A percentile compares a stretch with the other conserved stretches of the same genome.
phyloP scores from a whole-genome alignment of 1,140 invertebrate genomes.

The Drosophila sp. region DNA sequence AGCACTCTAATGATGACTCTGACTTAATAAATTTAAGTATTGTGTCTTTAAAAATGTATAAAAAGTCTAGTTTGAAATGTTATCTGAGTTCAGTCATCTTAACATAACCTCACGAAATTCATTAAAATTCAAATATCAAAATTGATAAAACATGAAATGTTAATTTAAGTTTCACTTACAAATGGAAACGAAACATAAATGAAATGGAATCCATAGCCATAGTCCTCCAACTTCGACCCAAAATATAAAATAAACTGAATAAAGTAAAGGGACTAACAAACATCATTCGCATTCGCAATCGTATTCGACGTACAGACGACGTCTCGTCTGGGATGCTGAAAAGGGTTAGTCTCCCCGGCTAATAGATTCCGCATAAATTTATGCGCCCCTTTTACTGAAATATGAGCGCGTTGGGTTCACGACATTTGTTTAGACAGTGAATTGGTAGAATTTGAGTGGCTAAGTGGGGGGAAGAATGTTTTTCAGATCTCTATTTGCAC shows the following conservation, averaged over 20 bases:
- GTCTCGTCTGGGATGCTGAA: constrained; percentile 56
- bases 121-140: constrained; percentile 73
- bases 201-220: constrained; percentile 69
- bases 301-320: constrained; percentile 37
- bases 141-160: constrained; percentile 76
- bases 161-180: constrained; percentile 82
- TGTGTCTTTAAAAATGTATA: too few relatives aligned
- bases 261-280: constrained; percentile 50
- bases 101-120: constrained; percentile 16
- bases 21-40: too few relatives aligned
- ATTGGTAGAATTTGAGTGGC: constrained; percentile 21
- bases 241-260: constrained; percentile 19
- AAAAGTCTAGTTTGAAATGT: too few relatives aligned
- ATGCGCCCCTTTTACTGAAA: constrained; percentile 80
- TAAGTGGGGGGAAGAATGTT: constrained; percentile 37
- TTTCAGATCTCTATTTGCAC: constrained; percentile 75
- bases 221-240: constrained; percentile 23
- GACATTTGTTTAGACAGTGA: constrained; percentile 77
- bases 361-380: constrained; percentile 82
- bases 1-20: too few relatives aligned
- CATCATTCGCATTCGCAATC: constrained; percentile 51
- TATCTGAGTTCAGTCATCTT: too few relatives aligned
- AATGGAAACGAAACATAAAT: constrained; percentile 79
- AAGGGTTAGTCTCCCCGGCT: constrained; percentile 64
- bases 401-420: constrained; percentile 75